Evolutionary conservation across 2,888 invertebrate genomes (phyloP).

Genomic region (Lithophane socia): DNA sequence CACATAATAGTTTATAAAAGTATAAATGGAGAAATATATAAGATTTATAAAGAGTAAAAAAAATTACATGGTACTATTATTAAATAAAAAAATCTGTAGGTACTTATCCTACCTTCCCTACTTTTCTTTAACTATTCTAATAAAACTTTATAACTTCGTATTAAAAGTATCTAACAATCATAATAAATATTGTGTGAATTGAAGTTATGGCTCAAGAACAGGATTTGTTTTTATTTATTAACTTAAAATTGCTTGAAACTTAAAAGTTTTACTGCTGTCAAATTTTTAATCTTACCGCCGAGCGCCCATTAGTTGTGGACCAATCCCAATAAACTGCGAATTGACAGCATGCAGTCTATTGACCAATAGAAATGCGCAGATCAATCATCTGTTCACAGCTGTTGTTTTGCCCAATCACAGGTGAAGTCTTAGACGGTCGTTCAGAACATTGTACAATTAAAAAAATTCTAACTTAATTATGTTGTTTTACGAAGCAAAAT

Average conservation of each 20-base stretch:
- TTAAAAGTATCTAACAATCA: not conserved
- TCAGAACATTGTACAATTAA: slow-evolving; percentile 50
- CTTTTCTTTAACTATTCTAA: not conserved
- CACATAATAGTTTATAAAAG: too few relatives aligned
- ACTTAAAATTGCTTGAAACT: not conserved
- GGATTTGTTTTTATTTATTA: not conserved
- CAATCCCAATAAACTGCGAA: slow-evolving; percentile 33
- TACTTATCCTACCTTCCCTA: not conserved
- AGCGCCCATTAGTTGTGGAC: not conserved
- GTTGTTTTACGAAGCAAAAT: not conserved
- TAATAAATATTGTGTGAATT: not conserved
- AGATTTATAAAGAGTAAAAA: too few relatives aligned
- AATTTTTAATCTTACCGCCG: slow-evolving; percentile 62
- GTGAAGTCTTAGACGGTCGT: slow-evolving; percentile 30
- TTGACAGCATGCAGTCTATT: slow-evolving; percentile 10
- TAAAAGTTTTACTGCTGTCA: not conserved
- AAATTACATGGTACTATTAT: too few relatives aligned
- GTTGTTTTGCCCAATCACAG: slow-evolving; percentile 69
- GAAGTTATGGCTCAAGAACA: not conserved
- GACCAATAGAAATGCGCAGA: slow-evolving; percentile 67
- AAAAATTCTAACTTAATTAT: not conserved
- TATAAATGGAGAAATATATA: not conserved
- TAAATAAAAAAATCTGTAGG: too few relatives aligned
- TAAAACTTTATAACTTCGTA: not conserved
- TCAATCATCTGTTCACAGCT: slow-evolving; percentile 74